These are phyloP conservation scores for Salvator merianae DNA, from an alignment of 2,113 vertebrate genomes.

Conservation along the genomic window DNA sequence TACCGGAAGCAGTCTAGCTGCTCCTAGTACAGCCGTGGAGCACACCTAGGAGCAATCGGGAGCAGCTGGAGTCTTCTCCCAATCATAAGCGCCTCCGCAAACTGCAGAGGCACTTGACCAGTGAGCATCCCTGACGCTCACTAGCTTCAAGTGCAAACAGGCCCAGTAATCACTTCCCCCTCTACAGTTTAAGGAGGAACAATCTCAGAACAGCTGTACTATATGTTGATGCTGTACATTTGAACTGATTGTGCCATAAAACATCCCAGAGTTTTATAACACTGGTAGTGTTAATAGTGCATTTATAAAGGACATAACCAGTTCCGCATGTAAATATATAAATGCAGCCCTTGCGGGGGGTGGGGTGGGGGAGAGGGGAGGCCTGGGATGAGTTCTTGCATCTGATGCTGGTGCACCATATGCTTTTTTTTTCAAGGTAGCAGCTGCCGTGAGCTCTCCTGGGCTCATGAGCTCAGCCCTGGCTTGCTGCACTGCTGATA, in stretches of 20 bases:
- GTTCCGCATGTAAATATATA: background rate
- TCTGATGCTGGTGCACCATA: background rate
- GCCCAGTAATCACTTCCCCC: too few species aligned
- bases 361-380: too few species aligned
- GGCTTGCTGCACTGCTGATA: slow-evolving; percentile 21
- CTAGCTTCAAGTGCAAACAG: too few species aligned
- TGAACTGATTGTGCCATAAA: background rate
- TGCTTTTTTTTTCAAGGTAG: background rate
- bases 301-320: slow-evolving; percentile 5
- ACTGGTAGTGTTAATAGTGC: background rate
- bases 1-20: too few species aligned
- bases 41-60: too few species aligned
- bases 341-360: background rate
- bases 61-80: too few species aligned
- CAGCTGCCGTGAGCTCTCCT: slow-evolving; percentile 14
- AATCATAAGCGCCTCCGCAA: too few species aligned
- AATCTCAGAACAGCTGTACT: background rate
- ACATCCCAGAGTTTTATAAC: background rate
- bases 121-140: too few species aligned
- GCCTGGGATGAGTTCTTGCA: background rate
- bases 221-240: background rate
- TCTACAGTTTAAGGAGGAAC: background rate
- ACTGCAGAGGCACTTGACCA: too few species aligned
- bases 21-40: too few species aligned
- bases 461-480: background rate